Evolutionary conservation across 2,888 invertebrate species (phyloP).

Genomic region (Carpatolechia fugitivella): DNA sequence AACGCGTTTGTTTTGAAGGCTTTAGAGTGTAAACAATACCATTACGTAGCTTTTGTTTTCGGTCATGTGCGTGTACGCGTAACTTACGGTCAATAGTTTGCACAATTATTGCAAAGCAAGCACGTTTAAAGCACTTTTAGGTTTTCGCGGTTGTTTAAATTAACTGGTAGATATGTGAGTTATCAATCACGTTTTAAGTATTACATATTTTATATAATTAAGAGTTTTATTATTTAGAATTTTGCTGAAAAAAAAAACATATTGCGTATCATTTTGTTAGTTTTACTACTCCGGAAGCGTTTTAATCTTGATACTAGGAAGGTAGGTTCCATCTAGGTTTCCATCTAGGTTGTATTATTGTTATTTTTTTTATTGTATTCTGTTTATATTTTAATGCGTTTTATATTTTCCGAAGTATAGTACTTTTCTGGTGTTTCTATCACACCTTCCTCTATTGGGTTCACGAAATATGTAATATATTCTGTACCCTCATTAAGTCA

Average conservation of each 20-base stretch:
- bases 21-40: conserved; percentile 45
- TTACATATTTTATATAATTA: too few relatives aligned
- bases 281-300: not conserved
- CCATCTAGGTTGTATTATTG: too few relatives aligned
- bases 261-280: not conserved
- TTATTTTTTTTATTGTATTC: too few relatives aligned
- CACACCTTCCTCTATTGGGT: not conserved
- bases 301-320: too few relatives aligned
- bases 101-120: conserved; percentile 30
- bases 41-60: conserved; percentile 55
- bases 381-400: too few relatives aligned
- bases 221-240: too few relatives aligned
- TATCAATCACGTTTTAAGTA: not conserved
- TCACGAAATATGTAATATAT: not conserved
- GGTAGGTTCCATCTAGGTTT: too few relatives aligned
- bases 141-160: not conserved
- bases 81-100: conserved; percentile 35
- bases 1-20: conserved; percentile 18
- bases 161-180: not conserved
- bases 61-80: conserved; percentile 33
- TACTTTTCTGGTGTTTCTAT: too few relatives aligned
- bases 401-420: too few relatives aligned
- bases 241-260: too few relatives aligned
- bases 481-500: not conserved
- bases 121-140: conserved; percentile 10